Evolutionary conservation across 2,113 vertebrate species (phyloP).

Genomic region (Melanotaenia duboulayi): DNA sequence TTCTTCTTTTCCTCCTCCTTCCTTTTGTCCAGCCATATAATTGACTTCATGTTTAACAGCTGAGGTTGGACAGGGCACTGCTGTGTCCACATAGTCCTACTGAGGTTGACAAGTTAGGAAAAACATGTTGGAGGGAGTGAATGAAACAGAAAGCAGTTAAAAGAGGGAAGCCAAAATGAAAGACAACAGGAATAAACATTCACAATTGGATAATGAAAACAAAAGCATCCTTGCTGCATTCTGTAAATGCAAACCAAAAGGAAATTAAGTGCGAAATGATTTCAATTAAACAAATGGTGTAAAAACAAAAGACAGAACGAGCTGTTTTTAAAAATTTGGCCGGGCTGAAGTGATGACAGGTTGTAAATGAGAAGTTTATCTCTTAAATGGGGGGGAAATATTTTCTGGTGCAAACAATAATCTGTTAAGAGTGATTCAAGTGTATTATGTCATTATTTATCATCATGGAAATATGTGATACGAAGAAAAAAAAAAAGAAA

Average conservation of each 20-base stretch:
- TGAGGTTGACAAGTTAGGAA: not conserved
- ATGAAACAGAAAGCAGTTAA: not conserved
- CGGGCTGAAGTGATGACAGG: no score
- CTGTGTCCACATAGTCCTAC: constrained; percentile 43
- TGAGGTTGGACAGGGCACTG: constrained; percentile 62
- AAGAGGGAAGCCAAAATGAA: not conserved
- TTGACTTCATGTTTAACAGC: constrained; percentile 73
- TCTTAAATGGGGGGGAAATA: no score
- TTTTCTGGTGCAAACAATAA: no score
- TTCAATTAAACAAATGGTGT: not conserved
- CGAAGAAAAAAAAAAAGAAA: no score
- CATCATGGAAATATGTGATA: no score
- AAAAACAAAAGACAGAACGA: not conserved
- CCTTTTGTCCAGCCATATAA: constrained; percentile 54
- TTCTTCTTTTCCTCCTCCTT: constrained; percentile 27
- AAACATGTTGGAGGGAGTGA: constrained; percentile 7
- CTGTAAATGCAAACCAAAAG: not conserved
- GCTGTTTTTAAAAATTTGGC: not conserved
- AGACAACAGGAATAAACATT: not conserved
- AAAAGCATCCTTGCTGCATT: not conserved
- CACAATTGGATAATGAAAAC: not conserved
- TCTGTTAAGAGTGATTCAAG: no score
- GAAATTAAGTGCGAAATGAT: not conserved
- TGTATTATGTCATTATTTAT: no score
- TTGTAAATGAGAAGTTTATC: no score